Evolutionary conservation across 23 tunicate species (phyloP), one percentile per base, ranked within the genome.

Genomic region (Clavelina lepadiformis): DNA sequence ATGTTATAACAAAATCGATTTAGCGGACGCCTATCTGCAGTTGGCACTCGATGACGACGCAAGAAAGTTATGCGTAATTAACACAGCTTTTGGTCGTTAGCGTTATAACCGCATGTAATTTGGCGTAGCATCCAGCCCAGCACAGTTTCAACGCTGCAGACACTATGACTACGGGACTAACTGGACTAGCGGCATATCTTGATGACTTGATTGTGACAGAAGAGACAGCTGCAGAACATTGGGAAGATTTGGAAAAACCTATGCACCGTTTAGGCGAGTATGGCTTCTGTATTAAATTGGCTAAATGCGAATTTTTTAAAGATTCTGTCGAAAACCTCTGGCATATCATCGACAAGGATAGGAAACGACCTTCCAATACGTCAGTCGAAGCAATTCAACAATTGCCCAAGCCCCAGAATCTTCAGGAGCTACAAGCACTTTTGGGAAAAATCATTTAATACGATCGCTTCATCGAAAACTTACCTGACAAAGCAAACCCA

Each of bases 11-110:
- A 67, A 67, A 67, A 4, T 67, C 31, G 73, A 67, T 67, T 47
- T 67, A 49, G 58, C 57, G 36, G 58, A 67, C 36, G 73, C 73
- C 6, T 67, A 67, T 33, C 35, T 67, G 5, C 73, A 67, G 36
- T 13, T 67, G 25, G 73, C 26, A 27, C 22, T 67, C 21, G 73
- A 47, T 7, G 73, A 67, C 3, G 32, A 46, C 3, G 68, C 68
- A 5, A 36, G 38, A 63, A 36, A 27, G 5, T 51, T 63, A 27
- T 35, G 68, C 25, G 68, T 63, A 27, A 63, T 63, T 13, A 63
- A 34, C 20, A 46, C 59, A 15, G 34, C 35, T 7, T 46, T 46
- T 26, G 73, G 73, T 15, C 59, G 46, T 26, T 67, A 15, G 46
- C 33, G 11, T 11, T 46, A 46, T 18, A 31, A 67, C 58, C 25